These are phyloP conservation scores for Drosophila suboccidentalis DNA, from an alignment of 2,888 invertebrate genomes.

Conservation along the genomic window DNA sequence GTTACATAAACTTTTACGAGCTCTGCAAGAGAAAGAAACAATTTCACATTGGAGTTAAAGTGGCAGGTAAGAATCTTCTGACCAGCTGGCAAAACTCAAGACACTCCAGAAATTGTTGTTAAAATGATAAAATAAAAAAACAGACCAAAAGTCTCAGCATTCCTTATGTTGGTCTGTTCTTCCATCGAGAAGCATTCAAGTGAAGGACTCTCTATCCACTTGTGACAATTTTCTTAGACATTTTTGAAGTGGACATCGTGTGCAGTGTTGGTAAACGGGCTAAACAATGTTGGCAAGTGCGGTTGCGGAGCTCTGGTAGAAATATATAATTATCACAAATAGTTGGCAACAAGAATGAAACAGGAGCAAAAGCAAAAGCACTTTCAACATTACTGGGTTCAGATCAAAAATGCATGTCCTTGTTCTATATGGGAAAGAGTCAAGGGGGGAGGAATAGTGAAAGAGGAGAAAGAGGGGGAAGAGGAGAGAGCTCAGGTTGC, in stretches of 20 bases:
- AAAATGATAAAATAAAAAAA: neutral
- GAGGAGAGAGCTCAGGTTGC: constrained; percentile 1
- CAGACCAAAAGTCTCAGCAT: neutral
- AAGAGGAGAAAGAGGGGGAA: neutral
- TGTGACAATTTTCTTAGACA: neutral
- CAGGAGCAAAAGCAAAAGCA: constrained; percentile 6
- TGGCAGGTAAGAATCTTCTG: neutral
- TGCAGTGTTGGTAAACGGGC: constrained; percentile 30
- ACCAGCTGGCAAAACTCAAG: neutral
- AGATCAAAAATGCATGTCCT: constrained; percentile 39
- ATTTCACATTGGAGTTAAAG: neutral
- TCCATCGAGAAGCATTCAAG: neutral
- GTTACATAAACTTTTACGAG: neutral
- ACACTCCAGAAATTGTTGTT: neutral
- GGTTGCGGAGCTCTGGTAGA: constrained; percentile 14
- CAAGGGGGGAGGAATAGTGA: too few species aligned
- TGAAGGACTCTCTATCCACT: neutral
- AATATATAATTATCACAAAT: constrained; percentile 45
- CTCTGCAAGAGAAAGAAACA: neutral
- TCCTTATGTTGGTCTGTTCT: neutral
- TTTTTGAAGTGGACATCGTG: constrained; percentile 35
- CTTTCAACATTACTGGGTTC: constrained; percentile 11
- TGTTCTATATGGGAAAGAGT: neutral
- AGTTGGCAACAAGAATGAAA: constrained; percentile 26
- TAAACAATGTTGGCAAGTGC: constrained; percentile 32